Evolutionary conservation across 2,888 invertebrate genomes (phyloP).

Genomic region (Hetaerina titia): DNA sequence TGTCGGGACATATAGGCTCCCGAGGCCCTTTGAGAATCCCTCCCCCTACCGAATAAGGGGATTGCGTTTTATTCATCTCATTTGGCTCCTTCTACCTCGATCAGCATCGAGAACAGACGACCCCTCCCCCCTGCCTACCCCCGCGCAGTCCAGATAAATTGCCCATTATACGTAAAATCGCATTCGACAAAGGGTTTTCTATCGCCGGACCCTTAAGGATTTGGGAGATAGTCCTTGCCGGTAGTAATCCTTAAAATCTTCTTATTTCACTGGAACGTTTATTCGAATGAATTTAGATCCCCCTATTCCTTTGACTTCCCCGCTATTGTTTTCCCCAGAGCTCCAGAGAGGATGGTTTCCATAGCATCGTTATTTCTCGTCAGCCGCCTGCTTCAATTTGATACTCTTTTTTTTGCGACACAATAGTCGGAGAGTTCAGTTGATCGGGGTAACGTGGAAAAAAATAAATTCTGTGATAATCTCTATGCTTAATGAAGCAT

Average conservation of each 20-base stretch:
- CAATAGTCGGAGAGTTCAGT: no score
- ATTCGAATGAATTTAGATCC: not conserved
- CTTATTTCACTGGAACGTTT: not conserved
- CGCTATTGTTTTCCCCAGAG: no score
- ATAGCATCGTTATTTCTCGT: no score
- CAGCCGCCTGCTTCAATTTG: no score
- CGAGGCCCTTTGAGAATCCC: not conserved
- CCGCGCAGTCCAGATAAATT: not conserved
- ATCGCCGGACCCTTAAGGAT: not conserved
- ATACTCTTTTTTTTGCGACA: no score
- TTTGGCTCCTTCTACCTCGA: not conserved
- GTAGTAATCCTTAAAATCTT: not conserved
- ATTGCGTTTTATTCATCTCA: conserved; percentile 46
- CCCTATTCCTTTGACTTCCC: not conserved
- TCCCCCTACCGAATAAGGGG: not conserved
- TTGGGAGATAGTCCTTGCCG: not conserved
- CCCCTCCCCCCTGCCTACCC: not conserved
- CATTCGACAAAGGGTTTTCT: conserved; percentile 20
- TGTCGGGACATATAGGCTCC: not conserved
- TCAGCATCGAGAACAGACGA: not conserved
- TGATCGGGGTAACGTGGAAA: no score
- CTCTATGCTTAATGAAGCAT: no score
- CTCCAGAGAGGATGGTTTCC: no score
- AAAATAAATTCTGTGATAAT: no score
- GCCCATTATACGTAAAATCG: conserved; percentile 14